Percentiles rank a stretch among this genome's conserved stretches.
These are phyloP conservation scores for Oscheius sp. DNA, from an alignment of 2,888 invertebrate species.

Conservation along the genomic window DNA sequence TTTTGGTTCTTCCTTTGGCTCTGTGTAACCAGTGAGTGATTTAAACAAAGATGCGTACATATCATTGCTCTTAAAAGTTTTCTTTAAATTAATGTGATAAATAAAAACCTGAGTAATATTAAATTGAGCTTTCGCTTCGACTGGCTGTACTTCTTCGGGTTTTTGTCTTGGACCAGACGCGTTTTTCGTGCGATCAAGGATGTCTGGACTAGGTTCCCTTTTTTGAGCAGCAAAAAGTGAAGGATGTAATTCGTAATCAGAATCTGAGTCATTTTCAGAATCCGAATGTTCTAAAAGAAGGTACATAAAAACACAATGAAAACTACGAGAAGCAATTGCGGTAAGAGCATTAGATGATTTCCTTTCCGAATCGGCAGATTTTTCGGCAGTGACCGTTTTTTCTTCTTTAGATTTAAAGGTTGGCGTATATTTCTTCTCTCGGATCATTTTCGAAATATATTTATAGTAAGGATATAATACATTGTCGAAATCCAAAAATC, in stretches of 20 bases:
- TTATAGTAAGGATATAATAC: conserved; percentile 89
- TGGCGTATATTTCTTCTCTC: conserved; percentile 74
- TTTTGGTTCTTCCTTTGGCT: conserved; percentile 30
- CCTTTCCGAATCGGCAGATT: conserved; percentile 2
- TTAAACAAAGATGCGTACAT: conserved; percentile 68
- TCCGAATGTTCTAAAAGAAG: conserved; percentile 39
- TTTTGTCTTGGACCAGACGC: conserved; percentile 35
- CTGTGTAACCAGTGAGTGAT: conserved; percentile 15
- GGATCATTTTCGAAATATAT: conserved; percentile 76
- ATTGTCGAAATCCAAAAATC: conserved; percentile 89
- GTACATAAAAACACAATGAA: not conserved
- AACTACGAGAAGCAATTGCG: conserved; percentile 40
- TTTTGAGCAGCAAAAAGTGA: conserved; percentile 50
- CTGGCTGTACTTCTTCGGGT: conserved; percentile 5
- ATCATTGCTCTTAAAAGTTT: conserved; percentile 54
- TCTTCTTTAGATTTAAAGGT: conserved; percentile 40
- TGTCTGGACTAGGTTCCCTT: conserved; percentile 43
- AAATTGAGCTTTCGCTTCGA: conserved; percentile 9
- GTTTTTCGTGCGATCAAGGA: conserved; percentile 23
- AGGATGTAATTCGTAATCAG: conserved; percentile 61
- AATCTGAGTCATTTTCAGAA: conserved; percentile 52
- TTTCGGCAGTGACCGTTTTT: conserved; percentile 12
- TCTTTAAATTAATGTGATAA: not conserved
- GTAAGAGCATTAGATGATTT: conserved; percentile 42
- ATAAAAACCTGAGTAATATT: conserved; percentile 33